phyloP scores from a whole-genome alignment of 2,888 invertebrate genomes.

The Platerodrilus igneus region DNA sequence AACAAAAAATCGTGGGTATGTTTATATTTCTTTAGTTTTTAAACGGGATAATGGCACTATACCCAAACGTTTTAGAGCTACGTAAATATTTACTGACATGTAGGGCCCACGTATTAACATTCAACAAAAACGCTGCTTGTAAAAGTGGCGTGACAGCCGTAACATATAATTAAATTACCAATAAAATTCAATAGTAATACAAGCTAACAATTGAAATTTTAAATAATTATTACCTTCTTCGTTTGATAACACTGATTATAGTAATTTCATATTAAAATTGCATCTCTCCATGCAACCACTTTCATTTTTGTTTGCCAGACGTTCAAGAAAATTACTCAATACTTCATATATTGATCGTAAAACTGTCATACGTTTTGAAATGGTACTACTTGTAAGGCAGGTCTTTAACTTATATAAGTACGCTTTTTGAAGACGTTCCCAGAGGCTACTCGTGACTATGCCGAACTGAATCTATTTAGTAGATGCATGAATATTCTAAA shows the following conservation, averaged over 20 bases:
- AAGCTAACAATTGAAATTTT: constrained; percentile 16
- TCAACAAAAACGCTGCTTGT: too few relatives aligned
- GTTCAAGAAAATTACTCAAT: constrained; percentile 21
- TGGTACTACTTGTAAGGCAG: constrained; percentile 11
- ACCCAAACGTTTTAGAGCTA: too few relatives aligned
- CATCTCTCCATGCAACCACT: constrained; percentile 16
- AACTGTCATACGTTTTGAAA: constrained; percentile 21
- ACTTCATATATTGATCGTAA: constrained; percentile 18
- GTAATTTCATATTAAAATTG: constrained; percentile 20
- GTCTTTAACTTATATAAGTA: constrained; percentile 4
- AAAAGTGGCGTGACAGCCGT: too few relatives aligned
- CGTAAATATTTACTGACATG: too few relatives aligned
- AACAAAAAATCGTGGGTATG: too few relatives aligned
- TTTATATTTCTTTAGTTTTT: too few relatives aligned
- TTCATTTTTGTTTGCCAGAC: constrained; percentile 13
- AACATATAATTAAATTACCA: constrained; percentile 15
- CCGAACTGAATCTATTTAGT: too few relatives aligned
- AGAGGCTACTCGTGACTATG: too few relatives aligned
- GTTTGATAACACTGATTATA: constrained; percentile 14
- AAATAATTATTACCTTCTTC: constrained; percentile 13
- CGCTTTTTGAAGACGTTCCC: too few relatives aligned
- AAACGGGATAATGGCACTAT: too few relatives aligned
- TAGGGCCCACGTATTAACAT: too few relatives aligned
- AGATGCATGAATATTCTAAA: too few relatives aligned
- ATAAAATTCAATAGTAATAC: constrained; percentile 14